A percentile compares a stretch with the other conserved stretches of the same genome.
phyloP scores from a whole-genome alignment of 2,113 vertebrate species.

The Toxotes chatareus region DNA sequence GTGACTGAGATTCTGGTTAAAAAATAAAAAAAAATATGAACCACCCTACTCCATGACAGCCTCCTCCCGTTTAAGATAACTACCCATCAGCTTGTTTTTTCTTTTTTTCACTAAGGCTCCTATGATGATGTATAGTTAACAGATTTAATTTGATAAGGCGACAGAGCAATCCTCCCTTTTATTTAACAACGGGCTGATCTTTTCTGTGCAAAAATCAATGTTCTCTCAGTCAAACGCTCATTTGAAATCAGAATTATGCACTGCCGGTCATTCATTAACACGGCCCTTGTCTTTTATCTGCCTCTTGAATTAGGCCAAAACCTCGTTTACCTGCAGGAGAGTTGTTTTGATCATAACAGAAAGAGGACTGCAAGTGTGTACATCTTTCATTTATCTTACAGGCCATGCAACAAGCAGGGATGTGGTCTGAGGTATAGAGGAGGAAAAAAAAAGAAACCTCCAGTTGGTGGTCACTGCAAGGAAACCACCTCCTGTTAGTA shows the following conservation, averaged over 20 bases:
- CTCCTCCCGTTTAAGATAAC: neutral
- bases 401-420: neutral
- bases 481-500: neutral
- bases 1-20: neutral
- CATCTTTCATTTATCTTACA: neutral
- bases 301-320: constrained; percentile 16
- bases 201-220: constrained; percentile 67
- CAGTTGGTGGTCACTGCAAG: constrained; percentile 2
- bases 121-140: neutral
- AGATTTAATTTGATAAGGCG: neutral
- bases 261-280: constrained; percentile 11
- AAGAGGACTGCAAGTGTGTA: neutral
- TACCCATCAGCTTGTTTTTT: neutral
- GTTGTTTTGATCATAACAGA: constrained; percentile 12
- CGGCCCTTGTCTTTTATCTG: constrained; percentile 11
- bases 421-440: neutral
- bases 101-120: neutral
- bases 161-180: neutral
- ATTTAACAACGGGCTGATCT: neutral
- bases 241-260: constrained; percentile 23
- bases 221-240: constrained; percentile 42
- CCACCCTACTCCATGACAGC: neutral
- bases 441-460: neutral
- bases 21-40: neutral
- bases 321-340: constrained; percentile 34